A percentile compares a stretch with the other conserved stretches of the same genome.
These are phyloP conservation scores for Cantharis flavilabris DNA, from an alignment of 2,888 invertebrate genomes.

Conservation along the genomic window DNA sequence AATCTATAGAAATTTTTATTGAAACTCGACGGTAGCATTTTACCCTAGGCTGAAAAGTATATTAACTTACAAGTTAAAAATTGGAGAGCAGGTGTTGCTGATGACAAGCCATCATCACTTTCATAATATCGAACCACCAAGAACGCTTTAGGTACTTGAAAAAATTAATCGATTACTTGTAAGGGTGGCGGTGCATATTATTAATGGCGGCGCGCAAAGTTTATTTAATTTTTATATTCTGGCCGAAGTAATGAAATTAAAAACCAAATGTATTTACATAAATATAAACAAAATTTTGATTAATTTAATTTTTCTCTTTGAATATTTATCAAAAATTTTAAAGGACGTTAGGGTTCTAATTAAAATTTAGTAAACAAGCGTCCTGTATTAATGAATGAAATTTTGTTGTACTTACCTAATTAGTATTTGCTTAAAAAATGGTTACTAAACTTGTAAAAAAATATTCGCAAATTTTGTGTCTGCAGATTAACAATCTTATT, in stretches of 20 bases:
- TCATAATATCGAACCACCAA: neutral
- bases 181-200: neutral
- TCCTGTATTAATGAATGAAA: neutral
- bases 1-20: neutral
- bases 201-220: neutral
- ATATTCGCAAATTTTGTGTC: neutral
- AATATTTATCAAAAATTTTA: neutral
- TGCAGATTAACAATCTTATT: neutral
- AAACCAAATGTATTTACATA: neutral
- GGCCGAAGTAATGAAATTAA: neutral
- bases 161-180: neutral
- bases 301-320: neutral
- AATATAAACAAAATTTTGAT: neutral
- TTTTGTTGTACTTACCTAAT: neutral
- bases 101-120: constrained; percentile 1
- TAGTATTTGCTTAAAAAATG: neutral
- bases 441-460: neutral
- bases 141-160: neutral
- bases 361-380: neutral
- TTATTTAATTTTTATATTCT: neutral
- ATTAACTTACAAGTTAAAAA: neutral
- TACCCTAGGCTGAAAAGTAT: neutral
- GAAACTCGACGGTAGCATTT: neutral
- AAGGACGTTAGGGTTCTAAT: neutral
- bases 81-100: neutral